Evolutionary conservation across 2,888 invertebrate species (phyloP).

Genomic region (Hecatera dysodea): DNA sequence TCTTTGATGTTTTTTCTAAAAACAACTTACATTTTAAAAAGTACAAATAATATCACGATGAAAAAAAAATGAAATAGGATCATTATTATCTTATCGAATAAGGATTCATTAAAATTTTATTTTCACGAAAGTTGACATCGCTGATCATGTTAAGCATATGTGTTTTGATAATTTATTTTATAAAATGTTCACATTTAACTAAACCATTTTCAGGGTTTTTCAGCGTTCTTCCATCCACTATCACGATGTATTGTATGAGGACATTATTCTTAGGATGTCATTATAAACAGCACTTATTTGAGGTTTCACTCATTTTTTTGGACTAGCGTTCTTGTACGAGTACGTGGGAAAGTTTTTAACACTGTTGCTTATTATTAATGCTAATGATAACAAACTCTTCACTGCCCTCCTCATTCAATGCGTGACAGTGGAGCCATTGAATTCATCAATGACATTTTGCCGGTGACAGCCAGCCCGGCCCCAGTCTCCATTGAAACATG

Average conservation of each 20-base stretch:
- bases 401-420: conserved; percentile 2
- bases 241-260: background rate
- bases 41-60: no score
- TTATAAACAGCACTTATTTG: background rate
- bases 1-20: no score
- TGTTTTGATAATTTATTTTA: background rate
- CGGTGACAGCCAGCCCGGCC: conserved; percentile 28
- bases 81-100: background rate
- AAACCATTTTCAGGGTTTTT: background rate
- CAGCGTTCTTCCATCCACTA: background rate
- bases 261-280: background rate
- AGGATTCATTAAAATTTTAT: background rate
- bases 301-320: background rate
- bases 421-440: conserved; percentile 25
- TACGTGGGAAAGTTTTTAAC: background rate
- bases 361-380: conserved; percentile 3
- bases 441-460: conserved; percentile 45
- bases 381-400: conserved; percentile 19
- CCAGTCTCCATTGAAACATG: conserved; percentile 47
- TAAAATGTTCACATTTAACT: no score
- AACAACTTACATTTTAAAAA: no score
- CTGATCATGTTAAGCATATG: background rate
- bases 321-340: no score
- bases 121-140: background rate
- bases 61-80: no score